phyloP scores from a whole-genome alignment of 2,888 invertebrate genomes.

The Caenorhabditis wallacei region DNA sequence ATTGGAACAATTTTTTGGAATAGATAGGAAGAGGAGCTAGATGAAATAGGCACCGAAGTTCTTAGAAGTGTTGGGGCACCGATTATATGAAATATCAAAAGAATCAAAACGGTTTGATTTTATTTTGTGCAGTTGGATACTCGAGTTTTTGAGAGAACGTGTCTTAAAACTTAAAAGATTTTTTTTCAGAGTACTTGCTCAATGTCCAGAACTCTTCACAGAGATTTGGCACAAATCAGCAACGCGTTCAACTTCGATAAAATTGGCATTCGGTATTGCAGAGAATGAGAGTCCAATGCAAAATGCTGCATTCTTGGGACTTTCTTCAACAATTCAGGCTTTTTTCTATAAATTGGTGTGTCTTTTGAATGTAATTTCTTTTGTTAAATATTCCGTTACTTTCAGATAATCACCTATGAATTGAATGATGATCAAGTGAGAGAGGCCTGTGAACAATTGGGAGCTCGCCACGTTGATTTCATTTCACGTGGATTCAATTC shows the following conservation, averaged over 20 bases:
- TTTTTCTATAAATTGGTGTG: constrained; percentile 75
- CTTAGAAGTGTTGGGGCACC: no score
- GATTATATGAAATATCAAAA: no score
- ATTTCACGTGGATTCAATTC: constrained; percentile 76
- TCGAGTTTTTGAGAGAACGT: no score
- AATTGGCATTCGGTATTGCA: constrained; percentile 73
- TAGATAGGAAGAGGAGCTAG: no score
- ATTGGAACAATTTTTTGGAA: no score
- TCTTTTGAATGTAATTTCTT: no score
- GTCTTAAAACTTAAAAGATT: no score
- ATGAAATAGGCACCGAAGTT: no score
- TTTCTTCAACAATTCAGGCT: constrained; percentile 71
- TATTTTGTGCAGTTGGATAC: no score
- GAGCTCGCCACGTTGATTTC: constrained; percentile 74
- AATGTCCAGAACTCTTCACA: constrained; percentile 72
- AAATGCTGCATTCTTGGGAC: constrained; percentile 70
- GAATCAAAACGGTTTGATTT: no score
- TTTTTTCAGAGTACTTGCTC: constrained; percentile 67
- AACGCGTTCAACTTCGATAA: constrained; percentile 72
- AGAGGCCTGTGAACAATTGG: constrained; percentile 71
- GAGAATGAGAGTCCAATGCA: constrained; percentile 71
- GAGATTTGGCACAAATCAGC: constrained; percentile 75
- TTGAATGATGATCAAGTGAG: constrained; percentile 68
- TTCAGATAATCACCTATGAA: constrained; percentile 67
- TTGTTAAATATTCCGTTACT: no score